phyloP scores from a whole-genome alignment of 2,888 invertebrate species.

The Dinocampus coccinellae region DNA sequence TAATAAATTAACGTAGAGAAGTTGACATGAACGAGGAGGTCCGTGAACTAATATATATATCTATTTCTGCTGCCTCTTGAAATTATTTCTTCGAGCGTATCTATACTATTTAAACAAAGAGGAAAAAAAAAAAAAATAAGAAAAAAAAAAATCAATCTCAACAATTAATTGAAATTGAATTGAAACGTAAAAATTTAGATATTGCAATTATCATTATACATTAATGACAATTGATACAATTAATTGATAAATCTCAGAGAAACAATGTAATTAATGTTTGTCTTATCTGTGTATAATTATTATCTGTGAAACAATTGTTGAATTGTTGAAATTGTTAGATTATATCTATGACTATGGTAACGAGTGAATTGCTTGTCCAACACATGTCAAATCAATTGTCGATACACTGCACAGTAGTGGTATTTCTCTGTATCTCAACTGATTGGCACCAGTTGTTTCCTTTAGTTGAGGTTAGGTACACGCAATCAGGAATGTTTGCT shows the following conservation, averaged over 20 bases:
- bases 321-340: no score
- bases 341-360: not conserved
- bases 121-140: no score
- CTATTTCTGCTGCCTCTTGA: not conserved
- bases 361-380: not conserved
- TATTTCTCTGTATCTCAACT: constrained; percentile 40
- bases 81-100: not conserved
- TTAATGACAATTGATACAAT: not conserved
- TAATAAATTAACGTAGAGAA: constrained; percentile 15
- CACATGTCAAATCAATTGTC: constrained; percentile 31
- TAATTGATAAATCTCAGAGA: not conserved
- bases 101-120: no score
- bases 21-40: constrained; percentile 7
- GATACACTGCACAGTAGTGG: constrained; percentile 22
- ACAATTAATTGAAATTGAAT: no score
- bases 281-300: no score
- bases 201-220: no score
- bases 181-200: no score
- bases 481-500: constrained; percentile 58
- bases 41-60: not conserved
- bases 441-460: constrained; percentile 48
- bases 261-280: no score
- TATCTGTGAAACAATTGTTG: no score
- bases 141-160: no score
- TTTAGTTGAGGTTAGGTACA: constrained; percentile 52